Percentiles rank a stretch among this genome's conserved stretches.
Evolutionary conservation across 2,888 invertebrate genomes (phyloP).

Genomic region (Blastobasis adustella): DNA sequence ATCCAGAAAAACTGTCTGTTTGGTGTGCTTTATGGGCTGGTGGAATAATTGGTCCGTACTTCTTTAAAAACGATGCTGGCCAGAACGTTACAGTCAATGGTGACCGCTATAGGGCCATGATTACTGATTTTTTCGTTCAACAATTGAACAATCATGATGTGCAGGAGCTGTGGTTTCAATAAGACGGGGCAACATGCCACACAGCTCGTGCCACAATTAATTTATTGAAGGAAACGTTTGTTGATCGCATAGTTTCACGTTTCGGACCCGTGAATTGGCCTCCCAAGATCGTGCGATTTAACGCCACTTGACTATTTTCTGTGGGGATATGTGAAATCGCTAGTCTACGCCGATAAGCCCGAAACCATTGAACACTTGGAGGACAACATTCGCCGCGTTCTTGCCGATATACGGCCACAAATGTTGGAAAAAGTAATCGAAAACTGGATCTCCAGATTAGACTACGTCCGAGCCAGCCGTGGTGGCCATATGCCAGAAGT

Average conservation of each 20-base stretch:
- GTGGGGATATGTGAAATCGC: background rate
- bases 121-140: constrained; percentile 15
- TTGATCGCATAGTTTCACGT: too few relatives aligned
- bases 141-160: constrained; percentile 7
- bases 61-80: constrained; percentile 26
- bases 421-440: constrained; percentile 18
- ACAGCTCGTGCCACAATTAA: constrained; percentile 15
- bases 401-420: constrained; percentile 15
- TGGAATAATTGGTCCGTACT: constrained; percentile 31
- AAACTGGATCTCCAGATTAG: constrained; percentile 20
- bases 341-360: too few relatives aligned
- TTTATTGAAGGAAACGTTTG: background rate
- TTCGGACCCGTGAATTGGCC: constrained; percentile 10
- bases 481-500: constrained; percentile 19
- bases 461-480: constrained; percentile 16
- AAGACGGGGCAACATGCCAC: constrained; percentile 17
- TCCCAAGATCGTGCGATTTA: constrained; percentile 12
- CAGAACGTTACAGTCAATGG: background rate
- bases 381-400: constrained; percentile 13
- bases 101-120: constrained; percentile 17
- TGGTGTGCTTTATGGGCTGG: constrained; percentile 34
- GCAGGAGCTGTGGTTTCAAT: background rate
- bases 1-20: constrained; percentile 31
- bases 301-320: constrained; percentile 6
- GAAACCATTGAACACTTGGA: background rate